Evolutionary conservation across 2,113 vertebrate species (phyloP).

Genomic region (Promerops cafer): DNA sequence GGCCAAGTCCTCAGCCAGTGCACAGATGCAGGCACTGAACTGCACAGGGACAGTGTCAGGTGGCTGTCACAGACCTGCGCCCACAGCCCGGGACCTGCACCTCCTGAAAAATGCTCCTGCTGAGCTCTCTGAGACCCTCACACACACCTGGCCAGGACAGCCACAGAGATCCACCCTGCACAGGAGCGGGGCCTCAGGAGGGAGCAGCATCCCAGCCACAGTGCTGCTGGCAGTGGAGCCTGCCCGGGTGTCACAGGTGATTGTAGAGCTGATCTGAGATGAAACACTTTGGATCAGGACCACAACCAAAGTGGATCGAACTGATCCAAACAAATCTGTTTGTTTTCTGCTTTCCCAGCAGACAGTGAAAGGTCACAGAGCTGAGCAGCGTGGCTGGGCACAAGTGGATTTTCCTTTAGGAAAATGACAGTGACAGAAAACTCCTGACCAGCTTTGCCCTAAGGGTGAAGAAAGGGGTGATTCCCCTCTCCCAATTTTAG

Average conservation of each 20-base stretch:
- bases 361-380: constrained; percentile 48
- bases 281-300: constrained; percentile 38
- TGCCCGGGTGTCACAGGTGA: constrained; percentile 37
- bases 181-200: not conserved
- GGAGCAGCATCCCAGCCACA: not conserved
- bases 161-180: not conserved
- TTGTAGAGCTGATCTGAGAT: constrained; percentile 51
- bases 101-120: not conserved
- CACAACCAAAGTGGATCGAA: constrained; percentile 39
- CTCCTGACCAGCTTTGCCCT: not conserved
- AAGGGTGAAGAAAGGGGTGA: not conserved
- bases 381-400: not conserved
- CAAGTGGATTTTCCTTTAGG: constrained; percentile 30
- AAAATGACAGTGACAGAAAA: constrained; percentile 18
- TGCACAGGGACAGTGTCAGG: accelerated
- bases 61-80: not conserved
- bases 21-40: not conserved
- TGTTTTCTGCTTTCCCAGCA: constrained; percentile 59
- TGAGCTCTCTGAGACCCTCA: accelerated
- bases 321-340: constrained; percentile 49
- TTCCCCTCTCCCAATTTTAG: not conserved
- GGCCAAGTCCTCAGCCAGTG: not conserved
- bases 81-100: accelerated
- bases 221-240: not conserved
- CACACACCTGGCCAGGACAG: not conserved